These are phyloP conservation scores for Punctoribates punctum DNA, from an alignment of 2,888 invertebrate species.

Conservation along the genomic window DNA sequence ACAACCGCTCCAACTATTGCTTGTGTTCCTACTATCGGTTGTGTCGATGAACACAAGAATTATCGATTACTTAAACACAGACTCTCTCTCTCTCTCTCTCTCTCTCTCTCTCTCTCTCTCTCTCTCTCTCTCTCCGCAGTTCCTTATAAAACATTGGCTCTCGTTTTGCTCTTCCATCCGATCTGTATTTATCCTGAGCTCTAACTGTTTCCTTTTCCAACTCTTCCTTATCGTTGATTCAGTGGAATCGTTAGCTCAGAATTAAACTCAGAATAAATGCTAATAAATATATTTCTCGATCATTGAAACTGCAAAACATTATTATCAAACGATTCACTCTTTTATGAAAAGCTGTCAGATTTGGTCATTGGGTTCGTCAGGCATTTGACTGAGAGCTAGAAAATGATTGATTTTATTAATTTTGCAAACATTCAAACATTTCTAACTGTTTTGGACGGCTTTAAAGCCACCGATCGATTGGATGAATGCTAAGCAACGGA, in stretches of 20 bases:
- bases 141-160: slow-evolving; percentile 15
- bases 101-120: slow-evolving; percentile 4
- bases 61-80: slow-evolving; percentile 1
- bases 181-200: background rate
- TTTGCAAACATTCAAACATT: background rate
- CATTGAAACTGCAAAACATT: no score
- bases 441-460: background rate
- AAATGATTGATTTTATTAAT: background rate
- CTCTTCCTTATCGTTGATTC: background rate
- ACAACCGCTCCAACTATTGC: background rate
- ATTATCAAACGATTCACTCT: no score
- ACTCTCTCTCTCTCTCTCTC: no score
- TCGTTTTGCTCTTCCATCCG: slow-evolving; percentile 10
- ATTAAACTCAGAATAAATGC: background rate
- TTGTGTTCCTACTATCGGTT: slow-evolving; percentile 2
- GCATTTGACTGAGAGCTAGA: no score
- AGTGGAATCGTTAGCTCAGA: background rate
- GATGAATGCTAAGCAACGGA: background rate
- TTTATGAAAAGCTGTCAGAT: no score
- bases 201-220: background rate
- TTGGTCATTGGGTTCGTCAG: no score
- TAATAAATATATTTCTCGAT: no score
- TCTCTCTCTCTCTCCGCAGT: background rate
- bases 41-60: slow-evolving; percentile 11
- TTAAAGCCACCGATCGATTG: background rate